phyloP scores from a whole-genome alignment of 2,797 vertebrate species.

The Gymnodraco acuticeps region DNA sequence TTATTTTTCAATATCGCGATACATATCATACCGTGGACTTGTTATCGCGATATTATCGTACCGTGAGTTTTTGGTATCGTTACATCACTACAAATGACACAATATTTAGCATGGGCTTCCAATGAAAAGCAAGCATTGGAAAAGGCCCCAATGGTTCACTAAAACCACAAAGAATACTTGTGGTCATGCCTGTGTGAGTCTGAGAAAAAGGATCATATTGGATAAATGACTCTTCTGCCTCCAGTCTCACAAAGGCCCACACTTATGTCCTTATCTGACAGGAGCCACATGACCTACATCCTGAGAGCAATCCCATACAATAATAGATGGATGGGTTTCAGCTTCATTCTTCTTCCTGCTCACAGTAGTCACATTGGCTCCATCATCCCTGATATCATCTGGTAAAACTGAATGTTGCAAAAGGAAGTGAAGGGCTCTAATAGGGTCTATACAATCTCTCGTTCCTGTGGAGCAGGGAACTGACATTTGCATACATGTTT shows the following conservation, averaged over 20 bases:
- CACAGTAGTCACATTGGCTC: slow-evolving; percentile 16
- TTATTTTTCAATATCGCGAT: too few species aligned
- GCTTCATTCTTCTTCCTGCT: slow-evolving; percentile 34
- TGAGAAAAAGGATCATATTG: slow-evolving; percentile 24
- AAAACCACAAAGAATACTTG: slow-evolving; percentile 21
- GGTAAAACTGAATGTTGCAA: neutral
- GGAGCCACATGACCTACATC: slow-evolving; percentile 44
- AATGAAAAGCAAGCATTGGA: neutral
- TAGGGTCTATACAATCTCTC: neutral
- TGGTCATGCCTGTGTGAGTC: neutral
- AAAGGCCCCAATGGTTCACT: neutral
- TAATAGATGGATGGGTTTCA: slow-evolving; percentile 54
- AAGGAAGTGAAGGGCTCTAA: neutral
- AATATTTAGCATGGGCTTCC: neutral
- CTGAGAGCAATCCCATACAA: slow-evolving; percentile 49
- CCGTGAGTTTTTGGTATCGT: too few species aligned
- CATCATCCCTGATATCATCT: slow-evolving; percentile 38
- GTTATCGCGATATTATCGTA: too few species aligned
- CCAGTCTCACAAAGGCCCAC: slow-evolving; percentile 1
- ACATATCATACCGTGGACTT: too few species aligned
- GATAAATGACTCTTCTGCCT: slow-evolving; percentile 22
- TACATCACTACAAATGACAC: too few species aligned
- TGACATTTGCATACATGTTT: neutral
- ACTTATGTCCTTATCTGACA: slow-evolving; percentile 42
- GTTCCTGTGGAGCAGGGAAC: neutral